A percentile compares a stretch with the other conserved stretches of the same genome.
Conservation (phyloP, 2,113 vertebrate genomes). For the Alexandromys fortis region DNA sequence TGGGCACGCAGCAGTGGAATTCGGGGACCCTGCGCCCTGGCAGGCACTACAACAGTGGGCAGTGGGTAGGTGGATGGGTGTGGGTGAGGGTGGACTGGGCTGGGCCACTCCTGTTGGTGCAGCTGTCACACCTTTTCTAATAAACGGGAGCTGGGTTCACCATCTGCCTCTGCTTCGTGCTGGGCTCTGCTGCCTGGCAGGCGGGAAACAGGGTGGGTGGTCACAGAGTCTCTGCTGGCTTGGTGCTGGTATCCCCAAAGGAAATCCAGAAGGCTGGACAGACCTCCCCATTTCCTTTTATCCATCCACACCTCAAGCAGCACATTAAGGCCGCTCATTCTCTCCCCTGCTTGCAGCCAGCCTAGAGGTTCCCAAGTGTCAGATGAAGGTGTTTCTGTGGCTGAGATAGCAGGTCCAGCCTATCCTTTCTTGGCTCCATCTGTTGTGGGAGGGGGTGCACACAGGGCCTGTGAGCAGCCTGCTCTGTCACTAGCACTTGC, state of each 20-base stretch:
- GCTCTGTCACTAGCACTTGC: background rate
- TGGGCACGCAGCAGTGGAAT: constrained; percentile 19
- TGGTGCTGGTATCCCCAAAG: rapidly evolving
- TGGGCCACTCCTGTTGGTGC: constrained; percentile 48
- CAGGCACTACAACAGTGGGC: constrained; percentile 62
- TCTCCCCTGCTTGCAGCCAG: background rate
- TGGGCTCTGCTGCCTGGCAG: rapidly evolving
- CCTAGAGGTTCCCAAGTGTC: background rate
- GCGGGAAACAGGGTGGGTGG: background rate
- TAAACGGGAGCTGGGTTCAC: constrained; percentile 81
- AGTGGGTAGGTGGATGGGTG: background rate
- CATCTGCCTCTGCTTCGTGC: background rate
- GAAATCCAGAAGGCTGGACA: background rate
- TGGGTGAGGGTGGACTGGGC: background rate
- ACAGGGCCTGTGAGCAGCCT: background rate
- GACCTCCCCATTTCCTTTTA: background rate
- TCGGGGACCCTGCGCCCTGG: constrained; percentile 56
- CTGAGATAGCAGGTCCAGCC: background rate
- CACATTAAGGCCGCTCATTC: background rate
- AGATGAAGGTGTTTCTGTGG: background rate
- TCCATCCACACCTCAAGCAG: too few relatives aligned
- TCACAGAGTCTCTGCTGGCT: rapidly evolving
- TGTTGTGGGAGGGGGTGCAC: background rate
- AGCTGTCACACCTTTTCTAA: constrained; percentile 83
- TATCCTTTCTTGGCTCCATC: background rate